phyloP scores from a whole-genome alignment of 2,113 vertebrate species.

The Gobio gobio region DNA sequence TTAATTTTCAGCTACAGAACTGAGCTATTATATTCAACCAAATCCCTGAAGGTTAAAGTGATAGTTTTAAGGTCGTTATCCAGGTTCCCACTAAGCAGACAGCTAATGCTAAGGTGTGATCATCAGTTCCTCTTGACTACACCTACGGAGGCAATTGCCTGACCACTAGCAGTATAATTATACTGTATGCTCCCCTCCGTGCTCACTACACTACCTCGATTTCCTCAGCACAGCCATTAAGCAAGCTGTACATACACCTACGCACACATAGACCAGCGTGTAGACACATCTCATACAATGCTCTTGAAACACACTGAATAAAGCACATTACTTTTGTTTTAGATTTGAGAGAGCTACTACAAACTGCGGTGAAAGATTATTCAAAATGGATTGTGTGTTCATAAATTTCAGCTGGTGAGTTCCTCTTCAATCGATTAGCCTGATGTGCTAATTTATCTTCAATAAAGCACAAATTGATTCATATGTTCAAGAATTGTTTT shows the following conservation, averaged over 20 bases:
- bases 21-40: slow-evolving; percentile 13
- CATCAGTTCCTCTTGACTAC: slow-evolving; percentile 40
- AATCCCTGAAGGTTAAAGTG: slow-evolving; percentile 44
- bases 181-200: slow-evolving; percentile 35
- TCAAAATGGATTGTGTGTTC: slow-evolving; percentile 50
- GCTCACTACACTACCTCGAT: slow-evolving; percentile 21
- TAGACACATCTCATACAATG: slow-evolving; percentile 15
- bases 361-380: slow-evolving; percentile 45
- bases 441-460: slow-evolving; percentile 29
- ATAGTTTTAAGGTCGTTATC: slow-evolving; percentile 40
- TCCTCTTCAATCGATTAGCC: slow-evolving; percentile 44
- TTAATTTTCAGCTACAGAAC: neutral
- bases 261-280: neutral
- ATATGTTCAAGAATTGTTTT: slow-evolving; percentile 20
- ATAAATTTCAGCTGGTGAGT: slow-evolving; percentile 51
- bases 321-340: slow-evolving; percentile 40
- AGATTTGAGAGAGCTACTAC: neutral
- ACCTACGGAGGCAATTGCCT: slow-evolving; percentile 43
- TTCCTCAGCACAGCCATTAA: slow-evolving; percentile 51
- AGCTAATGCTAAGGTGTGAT: slow-evolving; percentile 21
- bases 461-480: slow-evolving; percentile 59
- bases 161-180: slow-evolving; percentile 49
- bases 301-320: slow-evolving; percentile 23
- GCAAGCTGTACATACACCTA: slow-evolving; percentile 55
- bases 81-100: slow-evolving; percentile 12